These are phyloP conservation scores for Sciurus vulgaris DNA, from an alignment of 2,797 vertebrate genomes.

Conservation along the genomic window DNA sequence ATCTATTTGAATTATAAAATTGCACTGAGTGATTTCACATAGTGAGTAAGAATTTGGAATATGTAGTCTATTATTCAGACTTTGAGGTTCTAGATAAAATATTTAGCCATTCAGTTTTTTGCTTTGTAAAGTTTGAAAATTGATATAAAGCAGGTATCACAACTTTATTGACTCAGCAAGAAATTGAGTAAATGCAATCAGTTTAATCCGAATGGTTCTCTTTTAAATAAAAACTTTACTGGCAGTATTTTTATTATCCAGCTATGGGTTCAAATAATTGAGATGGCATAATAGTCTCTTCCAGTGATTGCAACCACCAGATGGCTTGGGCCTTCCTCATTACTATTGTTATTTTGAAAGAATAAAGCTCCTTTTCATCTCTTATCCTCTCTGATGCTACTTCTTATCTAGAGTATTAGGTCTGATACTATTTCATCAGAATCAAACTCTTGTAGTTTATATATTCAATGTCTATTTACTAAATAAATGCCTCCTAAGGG, in stretches of 20 bases:
- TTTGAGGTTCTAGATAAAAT: conserved; percentile 11
- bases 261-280: neutral
- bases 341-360: neutral
- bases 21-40: conserved; percentile 37
- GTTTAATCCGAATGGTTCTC: neutral
- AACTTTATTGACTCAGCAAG: neutral
- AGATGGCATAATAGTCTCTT: neutral
- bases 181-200: conserved; percentile 17
- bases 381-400: neutral
- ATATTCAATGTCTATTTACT: neutral
- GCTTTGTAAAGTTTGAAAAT: conserved; percentile 7
- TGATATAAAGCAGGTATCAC: neutral
- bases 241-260: neutral
- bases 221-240: neutral
- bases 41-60: neutral
- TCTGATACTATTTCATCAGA: neutral
- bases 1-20: neutral
- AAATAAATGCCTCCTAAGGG: neutral
- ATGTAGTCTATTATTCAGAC: neutral
- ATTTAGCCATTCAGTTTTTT: neutral
- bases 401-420: neutral
- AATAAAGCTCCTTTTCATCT: neutral
- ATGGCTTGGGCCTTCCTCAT: neutral
- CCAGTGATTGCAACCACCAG: neutral
- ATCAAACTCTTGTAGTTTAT: neutral